Percentiles rank a stretch among this genome's conserved stretches.
Conservation (phyloP, 2,113 vertebrate species). For the Sinocyclocheilus rhinocerous region DNA sequence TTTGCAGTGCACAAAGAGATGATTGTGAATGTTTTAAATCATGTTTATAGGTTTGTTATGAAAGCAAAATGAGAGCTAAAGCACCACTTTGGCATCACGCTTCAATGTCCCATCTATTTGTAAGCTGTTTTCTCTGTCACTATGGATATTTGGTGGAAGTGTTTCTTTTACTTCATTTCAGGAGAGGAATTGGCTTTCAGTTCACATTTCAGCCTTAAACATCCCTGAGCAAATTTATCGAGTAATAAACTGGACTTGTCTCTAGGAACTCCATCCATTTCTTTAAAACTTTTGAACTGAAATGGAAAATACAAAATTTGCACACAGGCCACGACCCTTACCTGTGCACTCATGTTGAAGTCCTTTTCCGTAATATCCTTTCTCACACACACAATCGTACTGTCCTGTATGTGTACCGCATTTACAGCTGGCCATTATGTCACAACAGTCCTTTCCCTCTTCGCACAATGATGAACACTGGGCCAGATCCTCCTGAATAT, state of each 20-base stretch:
- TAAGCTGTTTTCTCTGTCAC: slow-evolving; percentile 22
- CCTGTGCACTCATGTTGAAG: slow-evolving; percentile 92
- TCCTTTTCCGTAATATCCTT: slow-evolving; percentile 93
- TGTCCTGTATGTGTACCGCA: slow-evolving; percentile 97
- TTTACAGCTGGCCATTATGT: slow-evolving; percentile 95
- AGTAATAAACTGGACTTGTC: background rate
- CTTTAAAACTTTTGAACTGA: slow-evolving; percentile 16
- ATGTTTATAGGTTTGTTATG: slow-evolving; percentile 7
- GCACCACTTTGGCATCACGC: slow-evolving; percentile 7
- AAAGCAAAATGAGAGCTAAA: slow-evolving; percentile 2
- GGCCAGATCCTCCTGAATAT: slow-evolving; percentile 89
- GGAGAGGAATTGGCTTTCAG: background rate
- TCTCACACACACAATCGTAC: slow-evolving; percentile 96
- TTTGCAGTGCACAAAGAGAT: background rate
- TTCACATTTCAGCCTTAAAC: background rate
- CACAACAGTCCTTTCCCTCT: slow-evolving; percentile 86
- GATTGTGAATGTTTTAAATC: slow-evolving; percentile 23
- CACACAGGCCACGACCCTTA: slow-evolving; percentile 55
- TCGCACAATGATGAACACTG: slow-evolving; percentile 91
- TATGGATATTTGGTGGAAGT: slow-evolving; percentile 31
- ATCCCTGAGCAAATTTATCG: background rate
- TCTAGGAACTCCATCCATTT: background rate
- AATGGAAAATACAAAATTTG: background rate
- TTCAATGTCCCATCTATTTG: slow-evolving; percentile 27
- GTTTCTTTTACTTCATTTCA: slow-evolving; percentile 8